These are phyloP conservation scores for Illadopsis cleaveri DNA, from an alignment of 2,113 vertebrate genomes.

Conservation along the genomic window DNA sequence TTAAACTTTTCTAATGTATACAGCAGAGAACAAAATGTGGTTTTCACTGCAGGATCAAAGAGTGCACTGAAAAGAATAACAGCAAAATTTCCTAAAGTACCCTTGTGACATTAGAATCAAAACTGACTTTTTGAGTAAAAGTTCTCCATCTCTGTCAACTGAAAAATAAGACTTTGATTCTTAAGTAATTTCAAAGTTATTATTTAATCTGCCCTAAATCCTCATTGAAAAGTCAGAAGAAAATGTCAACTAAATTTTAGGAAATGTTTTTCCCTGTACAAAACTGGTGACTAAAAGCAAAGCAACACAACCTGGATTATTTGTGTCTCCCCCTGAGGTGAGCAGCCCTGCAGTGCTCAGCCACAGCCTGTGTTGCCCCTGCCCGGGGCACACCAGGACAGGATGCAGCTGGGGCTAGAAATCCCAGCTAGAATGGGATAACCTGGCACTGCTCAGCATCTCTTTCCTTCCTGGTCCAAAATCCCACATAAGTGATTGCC, in stretches of 20 bases:
- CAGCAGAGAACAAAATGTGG: not conserved
- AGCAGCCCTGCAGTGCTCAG: not conserved
- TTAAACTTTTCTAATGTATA: not conserved
- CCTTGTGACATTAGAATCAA: not conserved
- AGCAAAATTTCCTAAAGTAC: not conserved
- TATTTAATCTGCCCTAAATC: not conserved
- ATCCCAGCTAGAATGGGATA: not conserved
- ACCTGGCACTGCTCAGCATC: not conserved
- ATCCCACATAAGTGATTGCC: not conserved
- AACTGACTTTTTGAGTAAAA: not conserved
- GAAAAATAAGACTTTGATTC: not conserved
- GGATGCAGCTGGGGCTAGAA: not conserved
- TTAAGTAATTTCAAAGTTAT: not conserved
- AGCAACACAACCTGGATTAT: fast-evolving
- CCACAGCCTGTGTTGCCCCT: not conserved
- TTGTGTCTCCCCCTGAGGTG: fast-evolving
- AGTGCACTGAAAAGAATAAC: not conserved
- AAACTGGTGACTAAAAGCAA: not conserved
- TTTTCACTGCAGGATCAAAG: not conserved
- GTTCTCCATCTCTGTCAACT: not conserved
- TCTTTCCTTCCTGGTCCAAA: not conserved
- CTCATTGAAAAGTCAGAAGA: not conserved
- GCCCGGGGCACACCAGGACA: not conserved
- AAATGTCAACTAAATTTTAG: not conserved
- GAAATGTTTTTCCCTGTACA: not conserved